Evolutionary conservation across 1,140 invertebrate species (phyloP).

Genomic region (Drosophila arizonae): DNA sequence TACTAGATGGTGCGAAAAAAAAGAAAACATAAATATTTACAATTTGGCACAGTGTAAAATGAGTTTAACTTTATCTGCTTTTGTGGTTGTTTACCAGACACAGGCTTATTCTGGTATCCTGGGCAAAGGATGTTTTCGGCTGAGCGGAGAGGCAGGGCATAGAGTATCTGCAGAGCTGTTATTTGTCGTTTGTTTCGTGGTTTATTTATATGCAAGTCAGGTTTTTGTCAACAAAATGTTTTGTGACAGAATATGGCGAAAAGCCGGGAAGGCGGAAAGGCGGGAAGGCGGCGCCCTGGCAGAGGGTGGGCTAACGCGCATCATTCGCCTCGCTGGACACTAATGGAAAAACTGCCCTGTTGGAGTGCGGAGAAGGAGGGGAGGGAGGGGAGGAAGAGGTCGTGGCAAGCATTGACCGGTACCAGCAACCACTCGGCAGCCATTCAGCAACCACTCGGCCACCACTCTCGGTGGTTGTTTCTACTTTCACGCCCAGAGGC

Average conservation of each 20-base stretch:
- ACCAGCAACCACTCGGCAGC: neutral
- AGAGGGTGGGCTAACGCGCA: slow-evolving; percentile 48
- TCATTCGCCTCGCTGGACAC: slow-evolving; percentile 75
- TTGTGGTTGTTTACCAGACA: slow-evolving; percentile 77
- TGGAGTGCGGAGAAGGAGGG: neutral
- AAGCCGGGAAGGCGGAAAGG: too few species aligned
- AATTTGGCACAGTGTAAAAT: slow-evolving; percentile 78
- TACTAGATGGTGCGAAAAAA: neutral
- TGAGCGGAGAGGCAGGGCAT: neutral
- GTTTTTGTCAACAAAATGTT: slow-evolving; percentile 61
- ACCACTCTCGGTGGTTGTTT: slow-evolving; percentile 56
- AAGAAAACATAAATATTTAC: slow-evolving; percentile 72
- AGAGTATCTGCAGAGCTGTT: slow-evolving; percentile 23
- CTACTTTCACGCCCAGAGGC: slow-evolving; percentile 40
- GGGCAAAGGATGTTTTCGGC: neutral
- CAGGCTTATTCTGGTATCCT: slow-evolving; percentile 37
- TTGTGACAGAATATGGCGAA: slow-evolving; percentile 47
- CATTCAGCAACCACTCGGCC: neutral
- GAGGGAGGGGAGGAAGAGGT: neutral
- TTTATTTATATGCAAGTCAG: slow-evolving; percentile 80
- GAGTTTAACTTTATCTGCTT: slow-evolving; percentile 78
- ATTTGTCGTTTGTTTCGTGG: slow-evolving; percentile 68
- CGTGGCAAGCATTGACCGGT: slow-evolving; percentile 1
- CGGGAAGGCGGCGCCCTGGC: slow-evolving; percentile 8
- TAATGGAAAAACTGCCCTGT: slow-evolving; percentile 67